Percentiles rank a stretch among this genome's conserved stretches.
Evolutionary conservation across 2,797 vertebrate genomes (phyloP).

Genomic region (Chaenodraco wilsoni): DNA sequence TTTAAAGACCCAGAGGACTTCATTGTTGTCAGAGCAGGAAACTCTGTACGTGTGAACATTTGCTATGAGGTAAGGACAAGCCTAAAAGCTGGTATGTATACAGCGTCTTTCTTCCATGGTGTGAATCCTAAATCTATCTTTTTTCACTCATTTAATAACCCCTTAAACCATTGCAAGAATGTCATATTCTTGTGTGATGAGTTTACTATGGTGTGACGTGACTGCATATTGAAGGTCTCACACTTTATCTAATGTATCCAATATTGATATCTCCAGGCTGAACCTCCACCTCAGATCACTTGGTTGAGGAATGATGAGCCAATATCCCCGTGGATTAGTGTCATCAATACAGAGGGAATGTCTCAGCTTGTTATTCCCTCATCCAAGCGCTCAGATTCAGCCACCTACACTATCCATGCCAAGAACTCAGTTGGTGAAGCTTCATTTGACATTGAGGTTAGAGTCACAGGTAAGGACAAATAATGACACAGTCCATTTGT

Average conservation of each 20-base stretch:
- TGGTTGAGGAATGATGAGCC: conserved; percentile 89
- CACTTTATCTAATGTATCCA: conserved; percentile 24
- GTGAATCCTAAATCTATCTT: conserved; percentile 2
- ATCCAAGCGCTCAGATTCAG: conserved; percentile 84
- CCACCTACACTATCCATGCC: conserved; percentile 84
- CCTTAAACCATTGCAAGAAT: not conserved
- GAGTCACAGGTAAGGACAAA: conserved; percentile 86
- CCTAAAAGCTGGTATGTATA: not conserved
- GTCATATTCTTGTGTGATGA: conserved; percentile 22
- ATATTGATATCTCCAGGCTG: conserved; percentile 77
- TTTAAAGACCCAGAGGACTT: conserved; percentile 85
- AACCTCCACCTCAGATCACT: conserved; percentile 84
- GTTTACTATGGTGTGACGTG: conserved; percentile 11
- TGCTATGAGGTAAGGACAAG: conserved; percentile 85
- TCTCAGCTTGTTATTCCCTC: conserved; percentile 86
- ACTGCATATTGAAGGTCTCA: not conserved
- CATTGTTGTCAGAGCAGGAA: conserved; percentile 86
- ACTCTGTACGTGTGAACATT: conserved; percentile 82
- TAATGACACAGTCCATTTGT: not conserved
- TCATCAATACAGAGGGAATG: conserved; percentile 78
- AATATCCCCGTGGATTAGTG: conserved; percentile 75
- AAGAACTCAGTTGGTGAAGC: conserved; percentile 81
- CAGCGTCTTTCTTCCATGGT: not conserved
- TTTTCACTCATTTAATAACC: conserved; percentile 6
- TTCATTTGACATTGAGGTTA: conserved; percentile 84